Evolutionary conservation across 2,113 vertebrate genomes (phyloP), one percentile per base, ranked within the genome.

Genomic region (Sitta europaea): DNA sequence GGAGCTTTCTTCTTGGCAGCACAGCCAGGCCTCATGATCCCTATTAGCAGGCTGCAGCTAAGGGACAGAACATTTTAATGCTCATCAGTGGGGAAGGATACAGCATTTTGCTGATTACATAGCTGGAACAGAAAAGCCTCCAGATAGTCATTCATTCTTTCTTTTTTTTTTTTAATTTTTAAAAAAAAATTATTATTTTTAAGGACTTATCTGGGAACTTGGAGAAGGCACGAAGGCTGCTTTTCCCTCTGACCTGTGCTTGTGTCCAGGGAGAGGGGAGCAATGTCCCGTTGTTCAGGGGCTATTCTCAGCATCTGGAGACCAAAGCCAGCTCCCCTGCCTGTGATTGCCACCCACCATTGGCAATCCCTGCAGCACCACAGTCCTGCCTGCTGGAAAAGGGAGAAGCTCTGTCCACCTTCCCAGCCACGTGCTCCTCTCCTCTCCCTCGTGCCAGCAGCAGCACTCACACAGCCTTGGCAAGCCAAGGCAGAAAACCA

Each of bases 101-200:
- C 33, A 90, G 48, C 53, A 61, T 88, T 93, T 73, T 71, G 63
- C 59, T 86, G 90, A 90, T 90, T 78, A 68, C 5, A 5, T 48
- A 86, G 76, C 53, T 88, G 82, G 68, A 92, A 90, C 43, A 80
- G 82, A 92, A 79, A 23, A 93, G 18, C 51, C 78, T 90, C 71
- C 68, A 92, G 88, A 90, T 88, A 95, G 55, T 79, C 9, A 48
- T 82, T 91, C 18, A 29, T 61, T 74, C 19, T 20, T 45, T 45
- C 40, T 79, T 19, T n/a, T 45, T 16, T 31, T 15, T 58, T 21
- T 16, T 38, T 12, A 31, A n/a, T n/a, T n/a, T n/a, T n/a, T n/a
- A n/a, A n/a, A n/a, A n/a, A n/a, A n/a, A n/a, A n/a, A n/a, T 50
- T 45, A 33, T 40, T 57, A 61, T 83, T 95, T 86, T 68, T 88